A percentile compares a stretch with the other conserved stretches of the same genome.
Evolutionary conservation across 2,797 vertebrate species (phyloP).

Genomic region (Phoebastria nigripes): DNA sequence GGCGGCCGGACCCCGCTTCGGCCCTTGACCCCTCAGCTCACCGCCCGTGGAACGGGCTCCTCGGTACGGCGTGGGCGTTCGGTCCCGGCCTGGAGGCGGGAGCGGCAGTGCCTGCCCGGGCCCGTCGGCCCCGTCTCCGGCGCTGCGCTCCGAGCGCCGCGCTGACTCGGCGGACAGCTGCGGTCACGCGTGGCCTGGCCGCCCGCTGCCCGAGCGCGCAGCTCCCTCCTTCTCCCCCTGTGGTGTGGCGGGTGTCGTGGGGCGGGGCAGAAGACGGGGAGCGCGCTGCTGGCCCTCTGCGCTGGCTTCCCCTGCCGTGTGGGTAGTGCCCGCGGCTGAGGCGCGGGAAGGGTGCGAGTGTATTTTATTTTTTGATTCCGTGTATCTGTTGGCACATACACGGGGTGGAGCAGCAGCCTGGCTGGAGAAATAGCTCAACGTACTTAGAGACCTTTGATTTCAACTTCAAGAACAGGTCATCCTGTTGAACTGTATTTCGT

Average conservation of each 20-base stretch:
- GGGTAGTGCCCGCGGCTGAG: too few relatives aligned
- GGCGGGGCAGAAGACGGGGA: too few relatives aligned
- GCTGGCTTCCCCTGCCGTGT: too few relatives aligned
- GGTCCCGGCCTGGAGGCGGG: neutral
- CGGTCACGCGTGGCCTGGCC: too few relatives aligned
- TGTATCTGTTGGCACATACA: fast-evolving
- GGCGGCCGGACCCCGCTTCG: neutral
- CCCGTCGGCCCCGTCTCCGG: too few relatives aligned
- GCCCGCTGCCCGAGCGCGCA: neutral
- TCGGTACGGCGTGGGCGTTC: neutral
- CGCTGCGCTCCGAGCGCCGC: neutral
- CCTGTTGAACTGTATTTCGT: fast-evolving
- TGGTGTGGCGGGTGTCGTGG: neutral
- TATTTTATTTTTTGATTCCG: fast-evolving
- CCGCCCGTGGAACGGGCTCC: neutral
- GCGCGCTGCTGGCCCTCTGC: too few relatives aligned
- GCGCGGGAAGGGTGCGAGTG: too few relatives aligned
- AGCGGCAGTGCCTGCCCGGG: neutral
- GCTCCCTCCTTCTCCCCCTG: fast-evolving
- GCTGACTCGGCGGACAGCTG: neutral
- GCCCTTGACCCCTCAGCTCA: too few relatives aligned
- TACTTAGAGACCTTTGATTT: fast-evolving
- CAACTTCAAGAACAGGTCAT: fast-evolving
- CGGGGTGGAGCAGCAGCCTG: fast-evolving
- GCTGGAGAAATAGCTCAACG: fast-evolving